A percentile compares a stretch with the other conserved stretches of the same genome.
These are phyloP conservation scores for Oncorhynchus mykiss DNA, from an alignment of 2,113 vertebrate species.

Conservation along the genomic window DNA sequence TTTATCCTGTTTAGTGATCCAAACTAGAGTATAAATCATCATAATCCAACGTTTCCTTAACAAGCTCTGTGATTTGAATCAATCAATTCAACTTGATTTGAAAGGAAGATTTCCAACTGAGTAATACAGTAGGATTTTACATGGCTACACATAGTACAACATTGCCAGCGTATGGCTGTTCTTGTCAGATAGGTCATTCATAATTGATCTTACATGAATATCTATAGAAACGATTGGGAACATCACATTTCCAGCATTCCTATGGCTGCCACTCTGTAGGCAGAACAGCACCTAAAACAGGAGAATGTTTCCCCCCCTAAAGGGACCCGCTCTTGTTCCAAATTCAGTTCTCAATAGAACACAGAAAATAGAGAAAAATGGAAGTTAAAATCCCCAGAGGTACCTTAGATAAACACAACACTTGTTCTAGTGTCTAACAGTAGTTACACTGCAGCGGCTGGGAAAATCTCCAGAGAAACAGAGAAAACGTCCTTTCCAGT, in stretches of 20 bases:
- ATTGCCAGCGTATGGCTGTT: not conserved
- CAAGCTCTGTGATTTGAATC: conserved; percentile 49
- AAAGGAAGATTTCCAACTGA: conserved; percentile 15
- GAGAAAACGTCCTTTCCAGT: conserved; percentile 4
- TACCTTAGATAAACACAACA: conserved; percentile 2
- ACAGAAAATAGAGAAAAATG: conserved; percentile 18
- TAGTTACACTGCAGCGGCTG: conserved; percentile 23
- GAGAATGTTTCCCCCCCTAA: not conserved
- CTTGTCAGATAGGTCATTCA: not conserved
- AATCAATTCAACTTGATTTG: conserved; percentile 24
- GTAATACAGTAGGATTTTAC: not conserved
- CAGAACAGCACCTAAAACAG: conserved; percentile 38
- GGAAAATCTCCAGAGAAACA: conserved; percentile 9
- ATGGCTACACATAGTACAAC: not conserved
- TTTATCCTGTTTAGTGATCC: conserved; percentile 34
- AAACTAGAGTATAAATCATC: conserved; percentile 40
- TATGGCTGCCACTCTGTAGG: conserved; percentile 43
- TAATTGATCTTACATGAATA: not conserved
- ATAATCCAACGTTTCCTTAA: conserved; percentile 41
- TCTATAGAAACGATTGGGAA: conserved; percentile 1
- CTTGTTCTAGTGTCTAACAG: conserved; percentile 15
- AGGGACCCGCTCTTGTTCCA: not conserved
- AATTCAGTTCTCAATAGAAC: conserved; percentile 15
- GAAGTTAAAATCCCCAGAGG: conserved; percentile 1
- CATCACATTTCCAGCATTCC: conserved; percentile 33